A percentile compares a stretch with the other conserved stretches of the same genome.
These are phyloP conservation scores for Blastomussa wellsi DNA, from an alignment of 92 coral and sea anemone genomes.

Conservation along the genomic window DNA sequence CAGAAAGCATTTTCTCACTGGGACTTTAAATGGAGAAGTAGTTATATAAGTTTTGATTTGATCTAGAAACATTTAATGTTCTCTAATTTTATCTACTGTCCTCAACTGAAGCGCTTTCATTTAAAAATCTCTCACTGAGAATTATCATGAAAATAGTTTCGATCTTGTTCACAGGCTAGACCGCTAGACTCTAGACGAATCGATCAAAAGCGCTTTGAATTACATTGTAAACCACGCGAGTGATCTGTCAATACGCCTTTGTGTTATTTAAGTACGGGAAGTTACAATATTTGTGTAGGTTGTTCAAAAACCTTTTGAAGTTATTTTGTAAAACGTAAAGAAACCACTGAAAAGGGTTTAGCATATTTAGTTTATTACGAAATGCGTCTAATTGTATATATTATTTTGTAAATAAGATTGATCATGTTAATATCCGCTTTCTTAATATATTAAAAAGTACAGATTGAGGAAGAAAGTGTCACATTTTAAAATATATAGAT, in stretches of 20 bases:
- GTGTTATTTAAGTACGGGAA: slow-evolving; percentile 3
- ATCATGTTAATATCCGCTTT: too few relatives aligned
- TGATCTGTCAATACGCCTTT: slow-evolving; percentile 13
- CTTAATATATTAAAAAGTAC: not conserved
- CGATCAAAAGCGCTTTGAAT: not conserved
- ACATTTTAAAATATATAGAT: too few relatives aligned
- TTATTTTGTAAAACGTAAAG: not conserved
- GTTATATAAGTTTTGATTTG: slow-evolving; percentile 86
- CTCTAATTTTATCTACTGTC: not conserved
- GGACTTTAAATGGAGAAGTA: slow-evolving; percentile 87
- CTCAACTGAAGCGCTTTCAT: not conserved
- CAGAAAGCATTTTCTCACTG: slow-evolving; percentile 85
- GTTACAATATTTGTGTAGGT: slow-evolving; percentile 7
- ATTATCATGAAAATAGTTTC: not conserved
- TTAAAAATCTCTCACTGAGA: not conserved
- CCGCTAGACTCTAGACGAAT: too few relatives aligned
- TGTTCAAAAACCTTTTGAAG: not conserved
- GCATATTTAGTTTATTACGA: not conserved
- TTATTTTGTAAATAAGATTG: not conserved
- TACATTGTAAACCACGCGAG: not conserved
- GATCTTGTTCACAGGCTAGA: too few relatives aligned
- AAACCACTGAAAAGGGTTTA: not conserved
- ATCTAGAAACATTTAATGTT: slow-evolving; percentile 23
- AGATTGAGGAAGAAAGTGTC: not conserved
- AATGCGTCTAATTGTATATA: not conserved